Evolutionary conservation across 1,140 invertebrate genomes (phyloP), one percentile per base, ranked within the genome.

Genomic region (Pissodes strobi): DNA sequence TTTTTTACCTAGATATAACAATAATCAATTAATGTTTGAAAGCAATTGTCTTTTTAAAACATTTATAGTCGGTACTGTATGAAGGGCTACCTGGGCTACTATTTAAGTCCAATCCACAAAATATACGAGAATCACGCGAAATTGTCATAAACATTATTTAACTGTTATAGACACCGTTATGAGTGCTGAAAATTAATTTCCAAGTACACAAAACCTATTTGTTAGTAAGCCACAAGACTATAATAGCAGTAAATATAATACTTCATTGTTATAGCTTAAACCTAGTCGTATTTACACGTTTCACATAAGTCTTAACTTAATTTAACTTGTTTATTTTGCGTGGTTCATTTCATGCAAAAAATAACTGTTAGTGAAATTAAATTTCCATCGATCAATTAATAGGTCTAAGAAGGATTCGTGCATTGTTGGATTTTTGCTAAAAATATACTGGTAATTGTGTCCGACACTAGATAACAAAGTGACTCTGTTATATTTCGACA

Each of bases 61-160:
- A n/a, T n/a, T n/a, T n/a, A n/a, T n/a, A n/a, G n/a, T n/a, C n/a
- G n/a, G n/a, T n/a, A n/a, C n/a, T n/a, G n/a, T n/a, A n/a, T n/a
- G n/a, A n/a, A n/a, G n/a, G n/a, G n/a, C n/a, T n/a, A n/a, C n/a
- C n/a, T n/a, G n/a, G n/a, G n/a, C n/a, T n/a, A n/a, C n/a, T n/a
- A n/a, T n/a, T n/a, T n/a, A n/a, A n/a, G n/a, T n/a, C n/a, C n/a
- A n/a, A n/a, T n/a, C n/a, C n/a, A n/a, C n/a, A n/a, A n/a, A n/a
- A n/a, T n/a, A n/a, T n/a, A n/a, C n/a, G n/a, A 4, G 19, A 41
- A 10, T 43, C 37, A 43, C 53, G 37, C 37, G 23, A 56, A 56
- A 38, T 53, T 56, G 53, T 56, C 53, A 41, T 56, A 25, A 56
- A 43, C 12, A 41, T 56, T 56, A 56, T 23, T n/a, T 56, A 56